A percentile compares a stretch with the other conserved stretches of the same genome.
These are phyloP conservation scores for Polymixis lichenea DNA, from an alignment of 2,888 invertebrate species.

Conservation along the genomic window DNA sequence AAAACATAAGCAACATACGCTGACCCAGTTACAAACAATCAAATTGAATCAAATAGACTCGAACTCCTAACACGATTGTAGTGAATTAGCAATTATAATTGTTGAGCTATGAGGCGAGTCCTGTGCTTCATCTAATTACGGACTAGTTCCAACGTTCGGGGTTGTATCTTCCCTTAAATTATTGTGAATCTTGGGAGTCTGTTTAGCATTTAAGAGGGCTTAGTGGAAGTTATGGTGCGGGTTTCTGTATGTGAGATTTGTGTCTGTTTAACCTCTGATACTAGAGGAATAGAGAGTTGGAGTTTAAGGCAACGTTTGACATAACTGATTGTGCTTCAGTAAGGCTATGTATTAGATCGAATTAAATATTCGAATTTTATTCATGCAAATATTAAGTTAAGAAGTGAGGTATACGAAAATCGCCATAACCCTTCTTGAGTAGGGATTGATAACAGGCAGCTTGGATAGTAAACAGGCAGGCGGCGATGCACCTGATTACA, in stretches of 20 bases:
- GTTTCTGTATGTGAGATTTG: conserved; percentile 28
- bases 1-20: conserved; percentile 31
- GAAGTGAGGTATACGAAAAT: no score
- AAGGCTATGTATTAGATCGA: not conserved
- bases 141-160: conserved; percentile 28
- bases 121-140: conserved; percentile 47
- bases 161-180: conserved; percentile 45
- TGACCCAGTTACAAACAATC: conserved; percentile 42
- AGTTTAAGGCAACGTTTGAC: not conserved
- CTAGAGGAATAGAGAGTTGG: not conserved
- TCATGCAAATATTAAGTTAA: not conserved
- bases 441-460: no score
- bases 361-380: not conserved
- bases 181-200: conserved; percentile 48
- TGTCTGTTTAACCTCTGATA: conserved; percentile 32
- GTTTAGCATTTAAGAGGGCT: conserved; percentile 48
- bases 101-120: conserved; percentile 47
- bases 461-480: no score
- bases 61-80: conserved; percentile 51
- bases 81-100: conserved; percentile 60
- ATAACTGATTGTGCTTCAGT: not conserved
- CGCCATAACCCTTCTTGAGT: no score
- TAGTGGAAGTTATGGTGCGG: conserved; percentile 32
- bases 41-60: conserved; percentile 50
- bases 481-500: no score